Conservation (phyloP, 2,797 vertebrate species). For the Cossypha caffra region DNA sequence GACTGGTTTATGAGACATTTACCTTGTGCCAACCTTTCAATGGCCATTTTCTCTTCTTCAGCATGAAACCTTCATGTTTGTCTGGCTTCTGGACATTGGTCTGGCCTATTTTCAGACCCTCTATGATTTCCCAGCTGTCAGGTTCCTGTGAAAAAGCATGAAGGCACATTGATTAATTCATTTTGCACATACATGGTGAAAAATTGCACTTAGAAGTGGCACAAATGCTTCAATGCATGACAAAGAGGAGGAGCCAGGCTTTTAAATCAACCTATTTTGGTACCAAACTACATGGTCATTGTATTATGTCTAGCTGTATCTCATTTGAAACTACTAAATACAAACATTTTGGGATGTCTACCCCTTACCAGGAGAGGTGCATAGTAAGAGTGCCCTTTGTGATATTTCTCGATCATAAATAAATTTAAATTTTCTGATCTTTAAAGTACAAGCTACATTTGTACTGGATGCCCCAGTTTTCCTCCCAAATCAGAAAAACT, state of each 20-base stretch:
- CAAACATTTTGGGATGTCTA: not conserved
- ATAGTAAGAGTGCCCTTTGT: not conserved
- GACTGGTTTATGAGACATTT: slow-evolving; percentile 8
- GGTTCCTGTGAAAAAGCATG: slow-evolving; percentile 82
- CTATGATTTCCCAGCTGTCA: slow-evolving; percentile 99
- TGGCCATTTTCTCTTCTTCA: slow-evolving; percentile 99
- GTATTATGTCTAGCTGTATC: not conserved
- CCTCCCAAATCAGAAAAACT: not conserved
- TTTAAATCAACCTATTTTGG: not conserved
- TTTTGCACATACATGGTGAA: not conserved
- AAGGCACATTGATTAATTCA: slow-evolving; percentile 4
- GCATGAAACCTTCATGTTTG: slow-evolving; percentile 98
- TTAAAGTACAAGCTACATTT: not conserved
- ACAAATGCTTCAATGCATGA: not conserved
- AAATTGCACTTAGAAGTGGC: not conserved
- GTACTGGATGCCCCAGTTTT: not conserved
- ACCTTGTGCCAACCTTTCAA: slow-evolving; percentile 99
- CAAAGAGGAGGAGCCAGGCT: not conserved
- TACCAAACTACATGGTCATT: not conserved
- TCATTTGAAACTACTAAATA: not conserved
- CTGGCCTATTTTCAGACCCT: slow-evolving; percentile 97
- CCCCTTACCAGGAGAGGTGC: not conserved
- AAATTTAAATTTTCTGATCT: not conserved
- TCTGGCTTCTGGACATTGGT: slow-evolving; percentile 96
- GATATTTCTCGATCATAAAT: not conserved